These are phyloP conservation scores for Scolanthus callimorphus DNA, from an alignment of 92 coral and sea anemone species.

Conservation along the genomic window DNA sequence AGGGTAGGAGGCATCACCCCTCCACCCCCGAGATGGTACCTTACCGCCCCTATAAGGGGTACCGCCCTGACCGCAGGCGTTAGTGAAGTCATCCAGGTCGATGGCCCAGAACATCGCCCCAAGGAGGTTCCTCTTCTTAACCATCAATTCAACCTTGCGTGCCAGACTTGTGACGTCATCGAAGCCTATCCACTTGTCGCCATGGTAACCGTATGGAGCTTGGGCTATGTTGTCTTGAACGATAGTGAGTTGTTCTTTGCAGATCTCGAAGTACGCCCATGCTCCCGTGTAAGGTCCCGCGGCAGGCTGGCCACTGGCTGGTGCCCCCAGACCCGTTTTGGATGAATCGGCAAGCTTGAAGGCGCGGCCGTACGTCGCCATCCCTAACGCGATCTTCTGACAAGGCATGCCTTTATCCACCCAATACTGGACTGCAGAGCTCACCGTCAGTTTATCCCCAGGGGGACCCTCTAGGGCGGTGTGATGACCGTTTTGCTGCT, in stretches of 20 bases:
- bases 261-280: constrained; percentile 68
- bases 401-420: constrained; percentile 58
- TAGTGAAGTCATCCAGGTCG: constrained; percentile 68
- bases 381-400: constrained; percentile 70
- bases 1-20: not conserved
- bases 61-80: constrained; percentile 57
- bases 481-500: constrained; percentile 67
- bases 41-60: constrained; percentile 70
- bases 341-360: constrained; percentile 42
- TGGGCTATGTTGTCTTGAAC: constrained; percentile 37
- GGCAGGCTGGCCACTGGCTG: constrained; percentile 34
- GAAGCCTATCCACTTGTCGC: constrained; percentile 71
- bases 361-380: constrained; percentile 72
- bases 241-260: constrained; percentile 42
- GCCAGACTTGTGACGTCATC: constrained; percentile 60
- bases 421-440: constrained; percentile 78
- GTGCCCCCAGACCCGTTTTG: constrained; percentile 66
- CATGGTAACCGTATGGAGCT: constrained; percentile 82
- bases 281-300: constrained; percentile 67
- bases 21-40: constrained; percentile 25
- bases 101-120: constrained; percentile 88
- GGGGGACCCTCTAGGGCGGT: constrained; percentile 70
- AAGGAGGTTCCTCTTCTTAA: constrained; percentile 47
- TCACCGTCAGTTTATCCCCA: constrained; percentile 55
- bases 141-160: constrained; percentile 49